Conservation (phyloP, 92 coral and sea anemone species). For the Paragorgia papillata region DNA sequence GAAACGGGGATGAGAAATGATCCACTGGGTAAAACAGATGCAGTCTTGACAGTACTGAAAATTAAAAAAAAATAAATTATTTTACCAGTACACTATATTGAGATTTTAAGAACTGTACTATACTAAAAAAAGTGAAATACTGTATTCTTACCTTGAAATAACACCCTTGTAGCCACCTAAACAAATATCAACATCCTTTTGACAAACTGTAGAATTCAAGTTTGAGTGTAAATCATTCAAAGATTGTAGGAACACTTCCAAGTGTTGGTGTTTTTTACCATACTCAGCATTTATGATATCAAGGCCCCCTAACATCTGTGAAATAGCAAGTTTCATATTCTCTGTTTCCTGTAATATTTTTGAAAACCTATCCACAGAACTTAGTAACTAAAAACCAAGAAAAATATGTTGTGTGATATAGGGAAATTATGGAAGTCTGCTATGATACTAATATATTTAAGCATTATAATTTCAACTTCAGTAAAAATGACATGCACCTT, state of each 20-base stretch:
- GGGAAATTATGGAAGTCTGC: too few species aligned
- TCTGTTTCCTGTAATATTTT: background rate
- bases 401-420: background rate
- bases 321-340: background rate
- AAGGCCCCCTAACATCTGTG: background rate
- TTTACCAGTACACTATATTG: too few species aligned
- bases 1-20: background rate
- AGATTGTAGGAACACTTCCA: background rate
- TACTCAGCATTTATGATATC: background rate
- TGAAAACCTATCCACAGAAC: conserved; percentile 1
- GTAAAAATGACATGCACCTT: too few species aligned
- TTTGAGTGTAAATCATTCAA: background rate
- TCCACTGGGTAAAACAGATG: background rate
- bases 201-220: background rate
- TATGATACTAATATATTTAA: too few species aligned
- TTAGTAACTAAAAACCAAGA: background rate
- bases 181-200: background rate
- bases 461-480: too few species aligned
- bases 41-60: background rate
- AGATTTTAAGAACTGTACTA: too few species aligned
- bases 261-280: background rate
- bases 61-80: background rate
- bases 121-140: too few species aligned
- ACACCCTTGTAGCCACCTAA: conserved; percentile 1
- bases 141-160: background rate